phyloP scores from a whole-genome alignment of 92 coral and sea anemone species.

The Epizoanthus scotinus region DNA sequence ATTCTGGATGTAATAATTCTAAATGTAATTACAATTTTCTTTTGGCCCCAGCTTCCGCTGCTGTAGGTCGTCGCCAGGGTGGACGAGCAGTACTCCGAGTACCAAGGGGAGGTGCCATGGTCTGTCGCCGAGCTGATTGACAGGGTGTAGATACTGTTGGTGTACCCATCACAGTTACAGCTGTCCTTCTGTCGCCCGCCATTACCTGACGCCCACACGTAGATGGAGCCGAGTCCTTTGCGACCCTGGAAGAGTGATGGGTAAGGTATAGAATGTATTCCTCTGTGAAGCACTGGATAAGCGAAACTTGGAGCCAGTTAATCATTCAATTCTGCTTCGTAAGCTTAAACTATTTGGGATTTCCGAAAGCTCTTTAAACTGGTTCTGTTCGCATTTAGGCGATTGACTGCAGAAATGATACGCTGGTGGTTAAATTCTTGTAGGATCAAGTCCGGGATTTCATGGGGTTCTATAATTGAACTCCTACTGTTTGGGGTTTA shows the following conservation, averaged over 20 bases:
- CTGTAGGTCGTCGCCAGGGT: conserved; percentile 96
- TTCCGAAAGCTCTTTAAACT: too few species aligned
- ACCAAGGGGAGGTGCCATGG: conserved; percentile 94
- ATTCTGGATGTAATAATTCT: too few species aligned
- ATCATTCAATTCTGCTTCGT: too few species aligned
- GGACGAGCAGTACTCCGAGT: conserved; percentile 91
- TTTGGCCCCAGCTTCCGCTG: conserved; percentile 72
- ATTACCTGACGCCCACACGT: conserved; percentile 97
- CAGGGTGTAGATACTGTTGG: conserved; percentile 91
- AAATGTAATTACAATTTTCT: conserved; percentile 69
- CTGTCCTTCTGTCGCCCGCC: conserved; percentile 91
- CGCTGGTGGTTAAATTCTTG: too few species aligned
- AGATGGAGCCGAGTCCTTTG: conserved; percentile 89
- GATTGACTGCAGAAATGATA: too few species aligned
- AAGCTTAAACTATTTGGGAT: too few species aligned
- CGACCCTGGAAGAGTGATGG: conserved; percentile 71
- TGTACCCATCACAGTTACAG: conserved; percentile 97
- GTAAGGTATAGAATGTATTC: not conserved
- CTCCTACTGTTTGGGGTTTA: too few species aligned
- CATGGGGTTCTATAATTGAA: too few species aligned
- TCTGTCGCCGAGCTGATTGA: conserved; percentile 97
- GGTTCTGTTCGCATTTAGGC: too few species aligned
- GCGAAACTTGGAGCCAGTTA: too few species aligned
- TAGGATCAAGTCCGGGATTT: too few species aligned
- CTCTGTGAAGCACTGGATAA: too few species aligned